Evolutionary conservation across 2,113 vertebrate genomes (phyloP), one percentile per base, ranked within the genome.

Genomic region (Bucco capensis): DNA sequence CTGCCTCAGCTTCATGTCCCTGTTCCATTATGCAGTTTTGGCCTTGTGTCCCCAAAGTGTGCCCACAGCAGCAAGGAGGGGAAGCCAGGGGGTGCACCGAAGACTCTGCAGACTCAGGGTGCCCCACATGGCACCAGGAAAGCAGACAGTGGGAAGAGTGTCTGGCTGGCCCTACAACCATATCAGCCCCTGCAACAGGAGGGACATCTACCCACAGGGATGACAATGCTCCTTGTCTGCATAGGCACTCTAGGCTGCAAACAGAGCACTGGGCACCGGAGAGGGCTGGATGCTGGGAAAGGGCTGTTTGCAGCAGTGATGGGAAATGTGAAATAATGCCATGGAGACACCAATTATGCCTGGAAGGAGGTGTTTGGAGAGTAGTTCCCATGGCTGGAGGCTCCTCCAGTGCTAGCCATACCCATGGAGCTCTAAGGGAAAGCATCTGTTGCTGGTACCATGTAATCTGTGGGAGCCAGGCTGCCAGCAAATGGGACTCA

Each of bases 81-180:
- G 4, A n/a, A 66, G 35, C 19, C 38, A 40, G 24, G 1, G 1
- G 5, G 10, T 37, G 28, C 13, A 70, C 4, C 13, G 19, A 38
- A 27, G 11, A 62, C 10, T 3, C 14, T 5, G n/a, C 15, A 54
- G 10, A 58, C 35, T 60, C 1, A 0, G 8, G 9, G 28, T 77
- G 31, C 17, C 60, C 27, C 37, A 53, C 5, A 3, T 33, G 17
- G 56, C 6, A 2, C 19, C 47, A 37, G 28, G 17, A 82, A 6
- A 54, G 24, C 22, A 83, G 49, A 27, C 2, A 35, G 17, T 22
- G 28, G 24, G 40, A 22, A 49, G 10, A 51, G 9, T 40, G 31
- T 27, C 19, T 3, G 2, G 37, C 42, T 85, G 56, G 31, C 22
- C 2, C 1, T 30, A 72, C 14, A 78, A 16, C 17, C 0, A 1